Base-by-base conservation (phyloP, 2,888 invertebrate species). In the Imbricaverruca yamaguchii region DNA sequence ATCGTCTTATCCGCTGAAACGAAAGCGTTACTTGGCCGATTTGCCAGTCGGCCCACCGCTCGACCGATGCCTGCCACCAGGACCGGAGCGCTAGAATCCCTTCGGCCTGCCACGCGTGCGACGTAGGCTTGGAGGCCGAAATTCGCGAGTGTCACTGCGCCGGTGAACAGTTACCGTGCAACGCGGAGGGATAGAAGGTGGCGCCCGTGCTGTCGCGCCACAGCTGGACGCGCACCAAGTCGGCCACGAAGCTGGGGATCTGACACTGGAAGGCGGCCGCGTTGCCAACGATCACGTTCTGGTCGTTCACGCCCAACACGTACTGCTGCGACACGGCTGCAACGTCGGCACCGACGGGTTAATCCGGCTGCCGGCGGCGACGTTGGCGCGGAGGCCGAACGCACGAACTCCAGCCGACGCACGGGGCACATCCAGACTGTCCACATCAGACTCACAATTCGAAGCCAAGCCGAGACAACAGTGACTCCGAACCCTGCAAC, bases 181-280 rank as follows among this genome's bases (percentile, higher is more conserved):
- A 65, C 23, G 80, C 25, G 59, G 57, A 77, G 8, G 80, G 82
- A 80, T 81, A 82, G 80, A 82, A 84, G 80, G 78, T 39, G 13
- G 56, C 63, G 23, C 83, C 83, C 80, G 83, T 83, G 55, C 80
- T 80, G 57, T 77, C 79, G 12, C 94, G 91, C 95, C 95, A 96
- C 85, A 94, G 93, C 85, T 91, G 91, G 86, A 95, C 93, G 86
- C 89, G 90, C 86, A 95, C 94, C 89, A 93, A 95, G 89, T 96
- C 95, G 86, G 94, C 93, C 85, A 95, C 94, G 90, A 95, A 95
- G 89, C 94, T 94, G 86, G 95, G 95, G 88, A 96, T 94, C 89
- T 94, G 94, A 90, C 95, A 96, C 91, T 95, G 95, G 87, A 95
- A 90, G 88, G 95, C 93, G 86, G 94, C 95, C 85, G 94, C 93